Evolutionary conservation across 2,888 invertebrate species (phyloP).

Genomic region (Napeogenes inachia): DNA sequence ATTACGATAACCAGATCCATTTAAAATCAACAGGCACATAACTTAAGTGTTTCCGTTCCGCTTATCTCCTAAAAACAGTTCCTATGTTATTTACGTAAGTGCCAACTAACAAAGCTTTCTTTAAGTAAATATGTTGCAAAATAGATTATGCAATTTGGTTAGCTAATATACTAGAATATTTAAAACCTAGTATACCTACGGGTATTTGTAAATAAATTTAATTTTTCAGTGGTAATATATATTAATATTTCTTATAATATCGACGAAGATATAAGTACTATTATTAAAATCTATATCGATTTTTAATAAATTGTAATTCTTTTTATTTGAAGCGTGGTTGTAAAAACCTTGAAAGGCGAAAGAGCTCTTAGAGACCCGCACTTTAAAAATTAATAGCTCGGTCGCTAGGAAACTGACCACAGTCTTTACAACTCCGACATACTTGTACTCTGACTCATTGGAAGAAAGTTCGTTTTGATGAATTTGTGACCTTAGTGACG

Average conservation of each 20-base stretch:
- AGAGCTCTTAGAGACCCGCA: not conserved
- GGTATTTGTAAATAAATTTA: no score
- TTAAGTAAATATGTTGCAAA: slow-evolving; percentile 8
- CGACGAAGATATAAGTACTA: no score
- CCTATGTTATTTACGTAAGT: slow-evolving; percentile 27
- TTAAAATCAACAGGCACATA: slow-evolving; percentile 32
- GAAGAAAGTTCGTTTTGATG: slow-evolving; percentile 49
- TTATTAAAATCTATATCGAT: no score
- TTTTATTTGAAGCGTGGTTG: no score
- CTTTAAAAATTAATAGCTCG: not conserved
- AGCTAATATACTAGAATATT: not conserved
- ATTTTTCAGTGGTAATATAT: no score
- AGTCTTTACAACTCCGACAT: slow-evolving; percentile 54
- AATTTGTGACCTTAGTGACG: slow-evolving; percentile 28
- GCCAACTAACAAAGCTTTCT: slow-evolving; percentile 18
- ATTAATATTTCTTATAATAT: no score
- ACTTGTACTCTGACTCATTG: slow-evolving; percentile 60
- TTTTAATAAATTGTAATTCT: no score
- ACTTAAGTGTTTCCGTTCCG: slow-evolving; percentile 32
- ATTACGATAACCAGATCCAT: slow-evolving; percentile 30
- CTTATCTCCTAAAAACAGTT: slow-evolving; percentile 21
- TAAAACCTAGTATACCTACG: not conserved
- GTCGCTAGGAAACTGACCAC: slow-evolving; percentile 45
- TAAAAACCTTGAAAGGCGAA: not conserved
- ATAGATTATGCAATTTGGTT: not conserved